Evolutionary conservation across 2,113 vertebrate species (phyloP), one percentile per base, ranked within the genome.

Genomic region (Menura novaehollandiae): DNA sequence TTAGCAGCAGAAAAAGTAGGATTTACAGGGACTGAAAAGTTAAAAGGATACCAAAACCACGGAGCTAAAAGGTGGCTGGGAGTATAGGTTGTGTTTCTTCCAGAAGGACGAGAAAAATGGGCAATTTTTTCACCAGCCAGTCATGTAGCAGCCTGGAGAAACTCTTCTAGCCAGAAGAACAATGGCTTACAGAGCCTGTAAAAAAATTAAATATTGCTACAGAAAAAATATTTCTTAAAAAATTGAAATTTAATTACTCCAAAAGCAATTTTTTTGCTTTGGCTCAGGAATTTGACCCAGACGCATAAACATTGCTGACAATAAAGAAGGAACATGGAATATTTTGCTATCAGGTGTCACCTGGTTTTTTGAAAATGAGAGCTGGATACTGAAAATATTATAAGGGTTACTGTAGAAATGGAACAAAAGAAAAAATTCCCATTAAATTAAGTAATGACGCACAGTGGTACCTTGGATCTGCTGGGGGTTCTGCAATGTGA

Each of bases 201-300:
- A 87, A 91, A 24, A 91, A 89, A 89, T 63, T 63, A 73, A 91
- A 74, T 63, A 16, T 15, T 76, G 37, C 28, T 89, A 76, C 9
- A 71, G 30, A 58, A 93, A 81, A 73, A 75, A 39, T 23, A 15
- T 24, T 63, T 85, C 23, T 81, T 74, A 5, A 49, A 44, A 78
- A 62, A 46, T 19, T 79, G 56, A 64, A 87, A 92, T 92, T 16
- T 39, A 82, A 39, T 51, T 51, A 27, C 10, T 82, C 20, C 43
- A 17, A 93, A 84, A 74, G 6, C 17, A 44, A 71, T 33, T 74
- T 32, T 27, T 85, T 84, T 76, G 6, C 4, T n/a, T 76, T 76
- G 51, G 23, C 15, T 93, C 9, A 11, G 35, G 10, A 13, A 43
- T 67, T 66, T 46, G 51, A 85, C 30, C 35, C 39, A 63, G 49